These are phyloP conservation scores for Myotis myotis DNA, from an alignment of 2,797 vertebrate species.

Conservation along the genomic window DNA sequence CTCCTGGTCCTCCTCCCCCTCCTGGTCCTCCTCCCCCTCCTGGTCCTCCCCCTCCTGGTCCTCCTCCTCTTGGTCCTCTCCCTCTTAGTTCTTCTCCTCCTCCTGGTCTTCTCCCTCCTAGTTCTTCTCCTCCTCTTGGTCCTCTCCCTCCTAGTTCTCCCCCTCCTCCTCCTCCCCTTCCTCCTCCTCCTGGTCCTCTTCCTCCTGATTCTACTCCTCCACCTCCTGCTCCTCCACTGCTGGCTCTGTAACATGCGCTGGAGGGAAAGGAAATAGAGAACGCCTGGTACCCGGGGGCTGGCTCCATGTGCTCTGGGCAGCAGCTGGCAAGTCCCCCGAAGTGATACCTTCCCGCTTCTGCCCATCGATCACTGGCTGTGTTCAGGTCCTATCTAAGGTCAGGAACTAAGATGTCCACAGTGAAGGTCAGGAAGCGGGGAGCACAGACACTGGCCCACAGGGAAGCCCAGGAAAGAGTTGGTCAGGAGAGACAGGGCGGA, in stretches of 20 bases:
- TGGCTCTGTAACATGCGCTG: not conserved
- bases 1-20: no score
- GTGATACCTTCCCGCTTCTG: not conserved
- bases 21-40: no score
- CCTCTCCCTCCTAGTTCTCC: no score
- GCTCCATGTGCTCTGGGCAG: not conserved
- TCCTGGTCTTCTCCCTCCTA: no score
- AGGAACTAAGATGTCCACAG: not conserved
- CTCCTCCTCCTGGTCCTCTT: no score
- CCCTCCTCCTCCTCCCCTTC: no score
- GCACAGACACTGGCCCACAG: not conserved
- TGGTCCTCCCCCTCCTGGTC: no score
- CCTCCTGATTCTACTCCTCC: no score
- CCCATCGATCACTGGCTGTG: not conserved
- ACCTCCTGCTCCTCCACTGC: not conserved
- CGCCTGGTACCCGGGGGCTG: no score
- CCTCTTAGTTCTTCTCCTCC: no score
- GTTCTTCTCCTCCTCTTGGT: no score
- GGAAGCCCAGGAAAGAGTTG: not conserved
- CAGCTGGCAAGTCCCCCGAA: not conserved
- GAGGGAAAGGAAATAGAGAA: not conserved
- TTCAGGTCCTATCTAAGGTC: not conserved
- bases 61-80: no score
- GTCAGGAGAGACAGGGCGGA: not conserved
- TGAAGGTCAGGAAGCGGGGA: not conserved